Evolutionary conservation across 2,113 vertebrate genomes (phyloP).

Genomic region (Cryptomyrus ogoouensis): DNA sequence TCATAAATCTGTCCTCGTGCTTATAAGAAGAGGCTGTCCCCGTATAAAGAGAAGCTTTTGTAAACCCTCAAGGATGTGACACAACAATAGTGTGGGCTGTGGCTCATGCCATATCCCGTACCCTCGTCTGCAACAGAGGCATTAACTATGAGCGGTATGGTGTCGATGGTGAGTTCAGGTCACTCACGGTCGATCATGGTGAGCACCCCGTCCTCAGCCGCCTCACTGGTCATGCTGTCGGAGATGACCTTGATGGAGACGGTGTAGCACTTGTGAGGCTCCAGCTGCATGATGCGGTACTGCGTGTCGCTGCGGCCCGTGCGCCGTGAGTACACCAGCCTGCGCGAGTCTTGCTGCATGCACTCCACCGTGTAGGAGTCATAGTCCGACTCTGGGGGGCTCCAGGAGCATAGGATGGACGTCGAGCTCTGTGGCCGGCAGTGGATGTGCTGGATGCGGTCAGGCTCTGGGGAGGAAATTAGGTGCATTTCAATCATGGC

Average conservation of each 20-base stretch:
- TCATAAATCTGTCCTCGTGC: not conserved
- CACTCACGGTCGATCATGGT: slow-evolving; percentile 96
- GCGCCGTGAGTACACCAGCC: slow-evolving; percentile 68
- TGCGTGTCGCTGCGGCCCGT: slow-evolving; percentile 62
- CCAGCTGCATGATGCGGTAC: slow-evolving; percentile 71
- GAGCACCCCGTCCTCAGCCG: slow-evolving; percentile 71
- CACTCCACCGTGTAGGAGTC: slow-evolving; percentile 73
- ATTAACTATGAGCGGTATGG: not conserved
- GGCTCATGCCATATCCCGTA: not conserved
- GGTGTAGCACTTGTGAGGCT: slow-evolving; percentile 73
- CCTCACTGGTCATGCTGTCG: slow-evolving; percentile 66
- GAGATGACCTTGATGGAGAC: slow-evolving; percentile 75
- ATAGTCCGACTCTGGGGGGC: slow-evolving; percentile 69
- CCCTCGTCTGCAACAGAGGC: not conserved
- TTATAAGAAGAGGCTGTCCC: not conserved
- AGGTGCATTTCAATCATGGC: slow-evolving; percentile 36
- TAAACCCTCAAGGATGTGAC: not conserved
- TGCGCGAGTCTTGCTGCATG: slow-evolving; percentile 61
- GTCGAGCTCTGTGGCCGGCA: slow-evolving; percentile 76
- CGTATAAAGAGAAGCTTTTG: not conserved
- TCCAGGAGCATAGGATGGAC: slow-evolving; percentile 73
- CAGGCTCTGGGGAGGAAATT: slow-evolving; percentile 55
- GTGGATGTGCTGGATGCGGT: slow-evolving; percentile 71
- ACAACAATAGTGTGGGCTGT: not conserved
- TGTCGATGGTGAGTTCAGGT: not conserved